phyloP scores from a whole-genome alignment of 2,113 vertebrate species.

The Phasianus colchicus region DNA sequence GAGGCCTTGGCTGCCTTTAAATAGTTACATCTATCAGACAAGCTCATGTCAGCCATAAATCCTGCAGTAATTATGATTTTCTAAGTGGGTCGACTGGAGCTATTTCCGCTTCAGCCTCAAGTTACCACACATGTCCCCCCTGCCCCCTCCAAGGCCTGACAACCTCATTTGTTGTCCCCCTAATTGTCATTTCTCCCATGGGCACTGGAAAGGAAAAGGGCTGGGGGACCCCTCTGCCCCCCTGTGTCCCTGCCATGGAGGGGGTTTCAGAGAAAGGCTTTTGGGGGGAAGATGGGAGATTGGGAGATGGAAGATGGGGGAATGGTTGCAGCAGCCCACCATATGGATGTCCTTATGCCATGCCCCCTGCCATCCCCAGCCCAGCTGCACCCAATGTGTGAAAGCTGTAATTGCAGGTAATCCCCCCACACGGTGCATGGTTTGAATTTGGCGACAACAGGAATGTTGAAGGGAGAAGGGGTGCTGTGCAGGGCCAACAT shows the following conservation, averaged over 20 bases:
- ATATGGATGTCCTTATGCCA: conserved; percentile 60
- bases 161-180: conserved; percentile 58
- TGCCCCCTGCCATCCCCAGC: background rate
- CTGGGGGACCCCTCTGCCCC: background rate
- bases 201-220: background rate
- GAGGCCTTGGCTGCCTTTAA: conserved; percentile 77
- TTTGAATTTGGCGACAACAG: conserved; percentile 80
- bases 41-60: conserved; percentile 79
- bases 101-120: conserved; percentile 82
- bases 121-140: conserved; percentile 60
- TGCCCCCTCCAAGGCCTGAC: background rate
- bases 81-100: conserved; percentile 80
- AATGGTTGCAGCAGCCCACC: background rate
- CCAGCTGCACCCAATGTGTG: fast-evolving
- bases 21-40: conserved; percentile 80
- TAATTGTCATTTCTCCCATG: conserved; percentile 46
- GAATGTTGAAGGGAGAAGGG: conserved; percentile 70
- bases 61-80: conserved; percentile 77
- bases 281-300: too few relatives aligned
- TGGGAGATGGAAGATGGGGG: background rate
- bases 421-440: conserved; percentile 62
- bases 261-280: background rate
- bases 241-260: background rate
- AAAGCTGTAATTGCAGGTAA: conserved; percentile 67
- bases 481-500: conserved; percentile 44